Percentiles rank a stretch among this genome's conserved stretches.
Conservation (phyloP, 2,797 vertebrate species). For the Onychomys torridus region DNA sequence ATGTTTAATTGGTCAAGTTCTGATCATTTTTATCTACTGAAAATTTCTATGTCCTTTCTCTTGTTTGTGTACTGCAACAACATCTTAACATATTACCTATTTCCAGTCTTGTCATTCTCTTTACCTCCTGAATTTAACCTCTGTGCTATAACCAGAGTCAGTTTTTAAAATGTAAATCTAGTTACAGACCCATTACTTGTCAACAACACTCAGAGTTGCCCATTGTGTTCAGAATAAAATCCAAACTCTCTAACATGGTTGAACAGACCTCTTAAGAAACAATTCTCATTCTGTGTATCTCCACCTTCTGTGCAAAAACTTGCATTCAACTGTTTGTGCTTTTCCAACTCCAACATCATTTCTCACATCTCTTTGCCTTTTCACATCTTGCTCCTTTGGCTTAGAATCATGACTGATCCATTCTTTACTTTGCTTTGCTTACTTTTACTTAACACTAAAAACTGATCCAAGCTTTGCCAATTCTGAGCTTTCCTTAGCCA, state of each 20-base stretch:
- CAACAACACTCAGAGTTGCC: conserved; percentile 24
- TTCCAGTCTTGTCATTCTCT: neutral
- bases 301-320: neutral
- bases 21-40: conserved; percentile 44
- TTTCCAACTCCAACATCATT: neutral
- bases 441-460: conserved; percentile 45
- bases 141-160: neutral
- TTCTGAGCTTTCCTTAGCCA: conserved; percentile 10
- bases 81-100: conserved; percentile 36
- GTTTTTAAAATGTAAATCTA: conserved; percentile 47
- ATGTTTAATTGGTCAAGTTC: conserved; percentile 21
- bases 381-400: neutral
- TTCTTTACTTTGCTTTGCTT: conserved; percentile 48
- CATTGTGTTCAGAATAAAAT: conserved; percentile 56
- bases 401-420: neutral
- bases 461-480: conserved; percentile 17
- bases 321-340: neutral
- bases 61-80: neutral
- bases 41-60: conserved; percentile 27
- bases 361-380: conserved; percentile 35
- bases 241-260: conserved; percentile 27
- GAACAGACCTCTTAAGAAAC: neutral
- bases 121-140: conserved; percentile 25
- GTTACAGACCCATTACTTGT: conserved; percentile 7
- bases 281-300: neutral